Conservation (phyloP, 2,797 vertebrate genomes). For the Anas bahamensis region DNA sequence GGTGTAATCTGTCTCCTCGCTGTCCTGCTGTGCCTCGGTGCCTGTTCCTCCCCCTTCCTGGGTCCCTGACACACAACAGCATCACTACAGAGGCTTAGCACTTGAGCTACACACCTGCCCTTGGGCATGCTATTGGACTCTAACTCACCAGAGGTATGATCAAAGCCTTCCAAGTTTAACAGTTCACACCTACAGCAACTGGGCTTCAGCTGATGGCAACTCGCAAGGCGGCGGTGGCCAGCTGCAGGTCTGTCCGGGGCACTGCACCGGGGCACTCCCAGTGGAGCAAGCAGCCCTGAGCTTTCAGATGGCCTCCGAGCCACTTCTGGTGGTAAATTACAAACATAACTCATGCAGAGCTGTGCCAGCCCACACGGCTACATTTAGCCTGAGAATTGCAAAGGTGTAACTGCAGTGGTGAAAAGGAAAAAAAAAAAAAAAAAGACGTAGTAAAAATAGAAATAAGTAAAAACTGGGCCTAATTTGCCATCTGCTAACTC, state of each 20-base stretch:
- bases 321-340: background rate
- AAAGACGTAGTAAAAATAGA: background rate
- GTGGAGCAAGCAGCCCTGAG: background rate
- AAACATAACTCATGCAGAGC: background rate
- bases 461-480: constrained; percentile 19
- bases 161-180: background rate
- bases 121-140: background rate
- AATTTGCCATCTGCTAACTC: constrained; percentile 60
- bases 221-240: background rate
- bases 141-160: background rate
- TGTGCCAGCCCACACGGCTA: background rate
- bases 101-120: background rate
- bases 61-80: background rate
- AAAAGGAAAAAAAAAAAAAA: background rate
- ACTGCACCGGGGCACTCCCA: rapidly evolving
- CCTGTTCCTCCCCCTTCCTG: background rate
- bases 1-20: background rate
- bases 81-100: background rate
- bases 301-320: background rate
- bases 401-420: constrained; percentile 17
- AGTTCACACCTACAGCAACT: background rate
- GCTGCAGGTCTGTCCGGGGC: background rate
- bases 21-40: background rate
- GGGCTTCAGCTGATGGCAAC: background rate
- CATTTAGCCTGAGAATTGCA: background rate